Evolutionary conservation across 2,113 vertebrate genomes (phyloP).

Genomic region (Pseudorasbora parva): DNA sequence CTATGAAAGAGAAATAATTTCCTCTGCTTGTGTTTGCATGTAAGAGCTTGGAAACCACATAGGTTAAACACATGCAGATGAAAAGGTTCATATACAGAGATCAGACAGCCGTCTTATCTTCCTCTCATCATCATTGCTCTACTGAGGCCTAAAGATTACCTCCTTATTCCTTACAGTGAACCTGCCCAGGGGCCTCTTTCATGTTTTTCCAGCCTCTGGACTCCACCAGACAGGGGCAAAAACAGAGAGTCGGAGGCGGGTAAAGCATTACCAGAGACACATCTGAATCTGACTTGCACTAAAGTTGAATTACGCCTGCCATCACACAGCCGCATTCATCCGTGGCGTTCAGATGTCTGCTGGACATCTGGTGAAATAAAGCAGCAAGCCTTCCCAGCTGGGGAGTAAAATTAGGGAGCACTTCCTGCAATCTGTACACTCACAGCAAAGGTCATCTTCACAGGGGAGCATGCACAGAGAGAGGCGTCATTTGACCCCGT

Average conservation of each 20-base stretch:
- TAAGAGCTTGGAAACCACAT: constrained; percentile 24
- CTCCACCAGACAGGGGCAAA: constrained; percentile 39
- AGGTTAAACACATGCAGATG: constrained; percentile 43
- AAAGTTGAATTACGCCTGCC: constrained; percentile 58
- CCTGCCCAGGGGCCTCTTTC: constrained; percentile 26
- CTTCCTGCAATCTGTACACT: constrained; percentile 57
- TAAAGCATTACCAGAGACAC: constrained; percentile 57
- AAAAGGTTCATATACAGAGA: constrained; percentile 36
- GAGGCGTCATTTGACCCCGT: constrained; percentile 50
- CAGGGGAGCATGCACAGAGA: constrained; percentile 51
- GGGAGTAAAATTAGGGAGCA: constrained; percentile 52
- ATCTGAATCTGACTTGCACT: constrained; percentile 54
- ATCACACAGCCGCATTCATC: constrained; percentile 58
- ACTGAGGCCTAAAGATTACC: constrained; percentile 11
- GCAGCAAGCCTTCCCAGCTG: constrained; percentile 47
- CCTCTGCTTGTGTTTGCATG: not conserved
- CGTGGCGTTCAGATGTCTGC: constrained; percentile 56
- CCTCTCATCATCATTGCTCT: constrained; percentile 30
- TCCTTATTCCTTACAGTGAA: constrained; percentile 15
- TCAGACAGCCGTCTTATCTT: constrained; percentile 37
- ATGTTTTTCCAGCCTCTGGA: constrained; percentile 43
- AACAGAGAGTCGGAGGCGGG: constrained; percentile 39
- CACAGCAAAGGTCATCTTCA: constrained; percentile 54
- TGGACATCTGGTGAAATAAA: constrained; percentile 61
- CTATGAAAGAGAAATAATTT: not conserved